Conservation (phyloP, 2,113 vertebrate species). For the Craseonycteris thonglongyai region DNA sequence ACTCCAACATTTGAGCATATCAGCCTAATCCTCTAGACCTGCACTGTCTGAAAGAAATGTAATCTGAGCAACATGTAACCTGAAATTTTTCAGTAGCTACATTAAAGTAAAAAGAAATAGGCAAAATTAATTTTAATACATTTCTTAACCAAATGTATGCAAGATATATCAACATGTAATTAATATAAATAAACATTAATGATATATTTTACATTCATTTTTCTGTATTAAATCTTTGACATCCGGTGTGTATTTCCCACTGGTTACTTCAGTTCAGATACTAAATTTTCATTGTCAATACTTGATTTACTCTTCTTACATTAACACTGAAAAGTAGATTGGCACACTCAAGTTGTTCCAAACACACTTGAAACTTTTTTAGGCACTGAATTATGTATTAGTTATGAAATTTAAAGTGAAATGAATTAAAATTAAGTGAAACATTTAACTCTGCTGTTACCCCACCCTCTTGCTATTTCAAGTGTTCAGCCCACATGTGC, state of each 20-base stretch:
- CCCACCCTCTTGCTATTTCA: not conserved
- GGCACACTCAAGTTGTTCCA: not conserved
- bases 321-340: not conserved
- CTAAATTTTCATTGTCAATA: constrained; percentile 15
- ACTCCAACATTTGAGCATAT: not conserved
- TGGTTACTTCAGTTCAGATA: not conserved
- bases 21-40: not conserved
- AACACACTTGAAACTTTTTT: not conserved
- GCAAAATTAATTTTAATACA: not conserved
- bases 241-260: not conserved
- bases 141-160: not conserved
- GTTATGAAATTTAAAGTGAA: not conserved
- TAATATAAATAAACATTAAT: not conserved
- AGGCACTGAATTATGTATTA: not conserved
- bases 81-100: not conserved
- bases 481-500: not conserved
- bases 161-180: not conserved
- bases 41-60: not conserved
- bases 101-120: not conserved
- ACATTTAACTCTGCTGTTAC: not conserved
- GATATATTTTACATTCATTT: not conserved
- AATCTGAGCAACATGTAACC: not conserved
- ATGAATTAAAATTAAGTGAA: not conserved
- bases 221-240: not conserved
- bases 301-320: not conserved